Conservation (phyloP, 1,140 invertebrate species). For the Drosophila athabasca region DNA sequence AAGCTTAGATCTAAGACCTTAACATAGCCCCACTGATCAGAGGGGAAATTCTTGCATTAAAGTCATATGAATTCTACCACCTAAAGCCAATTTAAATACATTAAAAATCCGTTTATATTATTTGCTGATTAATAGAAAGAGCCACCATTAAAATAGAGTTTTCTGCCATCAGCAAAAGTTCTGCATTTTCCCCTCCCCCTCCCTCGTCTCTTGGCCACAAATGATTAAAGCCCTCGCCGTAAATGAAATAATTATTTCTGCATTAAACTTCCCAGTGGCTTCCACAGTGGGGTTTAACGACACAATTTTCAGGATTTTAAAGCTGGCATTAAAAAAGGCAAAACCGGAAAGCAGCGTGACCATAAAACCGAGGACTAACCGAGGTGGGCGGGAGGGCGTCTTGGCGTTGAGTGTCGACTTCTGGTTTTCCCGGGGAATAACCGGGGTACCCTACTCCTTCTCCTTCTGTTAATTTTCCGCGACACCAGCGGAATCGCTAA, state of each 20-base stretch:
- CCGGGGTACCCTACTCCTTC: slow-evolving; percentile 7
- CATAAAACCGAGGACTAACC: slow-evolving; percentile 46
- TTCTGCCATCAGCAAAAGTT: too few relatives aligned
- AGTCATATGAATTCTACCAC: too few relatives aligned
- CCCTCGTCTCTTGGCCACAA: background rate
- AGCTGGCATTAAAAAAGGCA: slow-evolving; percentile 55
- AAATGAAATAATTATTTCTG: slow-evolving; percentile 61
- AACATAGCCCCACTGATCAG: too few relatives aligned
- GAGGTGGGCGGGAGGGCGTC: slow-evolving; percentile 7
- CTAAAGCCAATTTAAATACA: too few relatives aligned
- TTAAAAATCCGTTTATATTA: too few relatives aligned
- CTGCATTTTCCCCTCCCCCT: too few relatives aligned
- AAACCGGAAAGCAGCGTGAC: slow-evolving; percentile 14
- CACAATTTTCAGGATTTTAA: slow-evolving; percentile 55
- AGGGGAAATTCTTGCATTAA: too few relatives aligned
- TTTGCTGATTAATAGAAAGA: too few relatives aligned
- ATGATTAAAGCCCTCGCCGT: slow-evolving; percentile 20
- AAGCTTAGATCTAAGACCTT: too few relatives aligned
- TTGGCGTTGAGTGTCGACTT: slow-evolving; percentile 7
- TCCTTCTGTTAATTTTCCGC: slow-evolving; percentile 63
- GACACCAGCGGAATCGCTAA: slow-evolving; percentile 18
- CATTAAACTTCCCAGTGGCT: slow-evolving; percentile 44
- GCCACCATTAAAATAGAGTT: too few relatives aligned
- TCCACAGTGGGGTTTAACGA: slow-evolving; percentile 46
- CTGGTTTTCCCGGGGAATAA: slow-evolving; percentile 23